phyloP scores from a whole-genome alignment of 1,140 invertebrate genomes.

The Caenorhabditis latens region DNA sequence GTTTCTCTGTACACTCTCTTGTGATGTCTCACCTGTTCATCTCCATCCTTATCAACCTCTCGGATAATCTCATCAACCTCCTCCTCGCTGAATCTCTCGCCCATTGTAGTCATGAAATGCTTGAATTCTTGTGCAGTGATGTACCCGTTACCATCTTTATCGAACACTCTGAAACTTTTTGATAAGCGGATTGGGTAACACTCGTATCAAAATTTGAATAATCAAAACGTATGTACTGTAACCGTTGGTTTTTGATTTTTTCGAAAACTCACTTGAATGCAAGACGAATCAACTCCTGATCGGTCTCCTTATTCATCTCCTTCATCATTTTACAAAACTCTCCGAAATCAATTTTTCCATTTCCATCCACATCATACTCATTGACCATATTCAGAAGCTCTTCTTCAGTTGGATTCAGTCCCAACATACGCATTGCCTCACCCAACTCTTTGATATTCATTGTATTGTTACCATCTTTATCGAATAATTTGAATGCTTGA shows the following conservation, averaged over 20 bases:
- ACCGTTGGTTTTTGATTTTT: no score
- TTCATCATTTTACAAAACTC: constrained; percentile 78
- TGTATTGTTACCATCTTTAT: constrained; percentile 77
- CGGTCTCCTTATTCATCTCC: constrained; percentile 78
- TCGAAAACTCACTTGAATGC: constrained; percentile 75
- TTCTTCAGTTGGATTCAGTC: constrained; percentile 77
- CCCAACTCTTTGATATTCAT: constrained; percentile 78
- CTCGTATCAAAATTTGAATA: neutral
- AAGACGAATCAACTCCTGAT: constrained; percentile 76
- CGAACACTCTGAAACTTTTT: constrained; percentile 74
- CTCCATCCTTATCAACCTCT: constrained; percentile 77
- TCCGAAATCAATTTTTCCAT: constrained; percentile 76
- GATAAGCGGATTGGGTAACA: neutral
- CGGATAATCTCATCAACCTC: constrained; percentile 77
- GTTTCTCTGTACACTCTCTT: constrained; percentile 2
- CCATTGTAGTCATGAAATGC: constrained; percentile 78
- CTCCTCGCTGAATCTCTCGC: constrained; percentile 78
- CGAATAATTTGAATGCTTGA: constrained; percentile 77
- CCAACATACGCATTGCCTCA: constrained; percentile 76
- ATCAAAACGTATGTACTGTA: neutral
- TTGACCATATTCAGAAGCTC: constrained; percentile 77
- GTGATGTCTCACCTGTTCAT: constrained; percentile 71
- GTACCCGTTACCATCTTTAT: constrained; percentile 77
- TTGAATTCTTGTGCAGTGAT: constrained; percentile 78
- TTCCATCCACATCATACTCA: constrained; percentile 76